Conservation (phyloP, 1,140 invertebrate genomes). For the Oscheius sp. region DNA sequence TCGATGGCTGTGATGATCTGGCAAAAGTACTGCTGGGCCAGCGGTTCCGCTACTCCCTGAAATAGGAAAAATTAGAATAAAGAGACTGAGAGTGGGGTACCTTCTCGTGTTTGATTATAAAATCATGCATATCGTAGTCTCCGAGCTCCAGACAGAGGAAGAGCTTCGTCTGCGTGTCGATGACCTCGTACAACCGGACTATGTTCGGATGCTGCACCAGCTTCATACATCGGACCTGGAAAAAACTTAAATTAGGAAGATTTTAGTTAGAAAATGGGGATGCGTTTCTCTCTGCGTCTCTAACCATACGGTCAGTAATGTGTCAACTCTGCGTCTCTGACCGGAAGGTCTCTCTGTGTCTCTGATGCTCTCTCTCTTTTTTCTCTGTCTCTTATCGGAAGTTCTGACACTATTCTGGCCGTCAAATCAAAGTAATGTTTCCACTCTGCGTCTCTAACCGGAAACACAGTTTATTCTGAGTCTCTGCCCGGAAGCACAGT, state of each 20-base stretch:
- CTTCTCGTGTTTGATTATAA: conserved; percentile 92
- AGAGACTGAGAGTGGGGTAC: conserved; percentile 40
- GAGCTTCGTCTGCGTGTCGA: conserved; percentile 79
- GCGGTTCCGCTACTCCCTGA: conserved; percentile 67
- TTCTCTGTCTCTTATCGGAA: no score
- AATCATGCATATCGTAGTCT: conserved; percentile 98
- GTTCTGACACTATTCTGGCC: no score
- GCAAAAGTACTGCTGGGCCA: conserved; percentile 79
- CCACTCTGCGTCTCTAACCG: no score
- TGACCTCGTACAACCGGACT: conserved; percentile 92
- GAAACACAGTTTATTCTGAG: no score
- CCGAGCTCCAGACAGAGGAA: conserved; percentile 88
- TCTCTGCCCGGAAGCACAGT: no score
- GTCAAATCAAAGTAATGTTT: no score
- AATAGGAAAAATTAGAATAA: conserved; percentile 62
- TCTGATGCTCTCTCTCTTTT: no score
- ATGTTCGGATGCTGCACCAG: conserved; percentile 97
- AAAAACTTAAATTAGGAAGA: background rate
- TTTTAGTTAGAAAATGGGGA: no score
- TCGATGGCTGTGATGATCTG: conserved; percentile 95
- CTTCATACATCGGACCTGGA: conserved; percentile 86
- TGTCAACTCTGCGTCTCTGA: no score
- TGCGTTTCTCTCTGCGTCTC: no score
- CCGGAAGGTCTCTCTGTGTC: conserved; percentile 8
- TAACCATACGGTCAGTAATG: no score